Evolutionary conservation across 1,140 invertebrate species (phyloP), one percentile per base, ranked within the genome.

Genomic region (Chironomus tepperi): DNA sequence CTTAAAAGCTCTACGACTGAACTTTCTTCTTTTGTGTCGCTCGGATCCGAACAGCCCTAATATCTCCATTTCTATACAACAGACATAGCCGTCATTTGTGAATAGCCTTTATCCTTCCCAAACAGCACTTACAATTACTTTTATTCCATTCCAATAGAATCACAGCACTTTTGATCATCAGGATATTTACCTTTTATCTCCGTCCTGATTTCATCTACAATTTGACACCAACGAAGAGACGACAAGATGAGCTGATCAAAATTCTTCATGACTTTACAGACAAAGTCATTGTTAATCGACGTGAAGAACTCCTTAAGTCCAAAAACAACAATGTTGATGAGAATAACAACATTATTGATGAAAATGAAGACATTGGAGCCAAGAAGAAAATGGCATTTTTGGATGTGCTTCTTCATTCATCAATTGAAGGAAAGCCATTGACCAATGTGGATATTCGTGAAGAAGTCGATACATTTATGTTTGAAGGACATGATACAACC

Each of bases 401-500:
- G 70, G 91, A 93, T 84, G 80, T 91, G 43, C 79, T 93, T 15
- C 79, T 93, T 5, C 83, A 87, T 78, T 83, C 85, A 74, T 84
- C 81, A 15, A 79, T 85, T 7, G 83, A 85, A 74, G 86, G 83
- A 0, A 79, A 81, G 47, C 79, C 80, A 0, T 78, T 91, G 73
- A 85, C 83, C 7, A 83, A 89, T 77, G 80, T 84, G 34, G 89
- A 91, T 77, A 89, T 93, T 47, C 78, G 85, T 70, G 87, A 90
- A 79, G 87, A 89, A 83, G 87, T 89, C 3, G 87, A 89, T 75
- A 90, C 89, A 0, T 90, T 91, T 76, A 88, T 90, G 86, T 90
- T 90, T 79, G 89, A 88, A 83, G 89, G 73, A 0, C 73, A 74
- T 74, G 73, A 73, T 15, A 73, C 90, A 15, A 90, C 89, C 0